phyloP scores from a whole-genome alignment of 2,113 vertebrate genomes.

The Tachuris rubrigastra region DNA sequence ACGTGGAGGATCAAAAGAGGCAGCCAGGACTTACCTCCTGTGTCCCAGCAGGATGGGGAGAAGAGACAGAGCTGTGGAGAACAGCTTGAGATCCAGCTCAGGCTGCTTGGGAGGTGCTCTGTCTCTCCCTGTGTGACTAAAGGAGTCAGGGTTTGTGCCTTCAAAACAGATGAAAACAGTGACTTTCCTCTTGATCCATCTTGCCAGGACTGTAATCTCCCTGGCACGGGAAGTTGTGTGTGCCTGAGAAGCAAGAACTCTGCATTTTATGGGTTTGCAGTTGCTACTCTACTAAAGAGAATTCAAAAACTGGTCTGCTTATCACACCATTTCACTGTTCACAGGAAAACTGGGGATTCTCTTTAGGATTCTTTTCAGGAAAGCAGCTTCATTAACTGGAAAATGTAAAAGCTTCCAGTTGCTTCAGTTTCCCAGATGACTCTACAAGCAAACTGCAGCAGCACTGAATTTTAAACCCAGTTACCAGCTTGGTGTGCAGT shows the following conservation, averaged over 20 bases:
- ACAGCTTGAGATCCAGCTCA: background rate
- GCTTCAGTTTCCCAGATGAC: background rate
- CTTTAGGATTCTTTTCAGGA: background rate
- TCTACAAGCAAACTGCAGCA: background rate
- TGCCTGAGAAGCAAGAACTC: rapidly evolving
- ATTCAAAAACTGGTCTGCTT: background rate
- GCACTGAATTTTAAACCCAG: background rate
- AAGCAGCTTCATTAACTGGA: background rate
- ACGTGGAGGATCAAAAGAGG: background rate
- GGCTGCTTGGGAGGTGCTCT: background rate
- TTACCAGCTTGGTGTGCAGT: background rate
- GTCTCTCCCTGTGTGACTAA: background rate
- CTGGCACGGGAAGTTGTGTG: background rate
- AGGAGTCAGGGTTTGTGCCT: background rate
- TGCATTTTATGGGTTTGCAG: background rate
- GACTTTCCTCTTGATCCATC: background rate
- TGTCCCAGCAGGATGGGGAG: rapidly evolving
- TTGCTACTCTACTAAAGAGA: background rate
- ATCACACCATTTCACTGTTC: background rate
- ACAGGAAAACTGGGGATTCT: background rate
- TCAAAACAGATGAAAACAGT: background rate
- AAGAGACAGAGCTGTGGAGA: background rate
- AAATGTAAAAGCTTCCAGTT: background rate
- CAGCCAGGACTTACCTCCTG: background rate
- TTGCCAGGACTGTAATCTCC: background rate